Evolutionary conservation across 2,888 invertebrate species (phyloP), one percentile per base, ranked within the genome.

Genomic region (Drosophila dives): DNA sequence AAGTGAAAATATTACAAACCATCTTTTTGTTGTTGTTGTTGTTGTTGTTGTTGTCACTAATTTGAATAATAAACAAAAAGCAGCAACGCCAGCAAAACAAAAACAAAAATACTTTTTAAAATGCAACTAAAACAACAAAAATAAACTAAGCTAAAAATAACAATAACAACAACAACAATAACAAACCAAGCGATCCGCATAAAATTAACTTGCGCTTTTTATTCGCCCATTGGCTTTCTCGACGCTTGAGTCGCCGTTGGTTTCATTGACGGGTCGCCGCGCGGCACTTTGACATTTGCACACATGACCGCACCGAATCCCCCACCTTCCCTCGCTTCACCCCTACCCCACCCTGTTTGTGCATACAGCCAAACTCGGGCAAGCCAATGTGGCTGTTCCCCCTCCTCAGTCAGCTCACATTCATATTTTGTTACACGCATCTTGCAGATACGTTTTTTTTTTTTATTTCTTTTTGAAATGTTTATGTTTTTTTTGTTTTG

Each of bases 151-250:
- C 38, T 23, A 17, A 50, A 40, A 36, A 63, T 20, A 42, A 45
- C 49, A 42, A 49, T 29, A 59, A 55, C 2, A 34, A 62, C 17
- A 42, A 45, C 17, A 42, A 49, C 33, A 42, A 53, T 34, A 48
- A 45, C 34, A 59, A 56, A 67, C 23, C 62, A 54, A 67, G 62
- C 62, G 64, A 63, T 26, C 20, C 62, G 81, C 81, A 80, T 81
- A 77, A 80, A 77, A 77, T 80, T 67, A 79, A 73, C 77, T 81
- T 79, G 77, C 81, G 73, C 77, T 79, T 79, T 79, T 79, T 77
- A 66, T 77, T 72, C 67, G 68, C 72, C 69, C 60, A 65, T 72
- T 66, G 67, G 72, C 80, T 78, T 78, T 78, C 77, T 68, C 78
- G 26, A 34, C 34, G 20, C 5, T 45, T 26, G 32, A 29, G 26